These are phyloP conservation scores for Agrochola lota DNA, from an alignment of 2,888 invertebrate genomes.

Conservation along the genomic window DNA sequence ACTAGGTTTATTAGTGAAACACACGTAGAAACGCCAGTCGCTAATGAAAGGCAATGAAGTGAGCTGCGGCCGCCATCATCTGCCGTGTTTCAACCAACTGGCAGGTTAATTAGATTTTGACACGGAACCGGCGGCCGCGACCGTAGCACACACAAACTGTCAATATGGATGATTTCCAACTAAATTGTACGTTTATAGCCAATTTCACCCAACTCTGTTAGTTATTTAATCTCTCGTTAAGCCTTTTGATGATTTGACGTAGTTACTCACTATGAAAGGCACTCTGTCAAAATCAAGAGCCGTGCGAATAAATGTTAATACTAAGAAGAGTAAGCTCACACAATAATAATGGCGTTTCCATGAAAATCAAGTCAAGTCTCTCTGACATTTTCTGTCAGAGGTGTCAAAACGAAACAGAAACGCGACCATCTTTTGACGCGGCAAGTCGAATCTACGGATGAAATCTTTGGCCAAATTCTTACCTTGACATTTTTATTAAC, in stretches of 20 bases:
- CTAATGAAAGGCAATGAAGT: slow-evolving; percentile 78
- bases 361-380: no score
- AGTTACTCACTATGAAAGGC: no score
- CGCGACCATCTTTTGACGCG: no score
- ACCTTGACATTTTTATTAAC: not conserved
- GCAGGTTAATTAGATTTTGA: slow-evolving; percentile 82
- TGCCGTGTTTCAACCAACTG: slow-evolving; percentile 65
- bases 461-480: not conserved
- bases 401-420: no score
- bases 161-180: slow-evolving; percentile 52
- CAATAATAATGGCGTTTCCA: no score
- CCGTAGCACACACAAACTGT: slow-evolving; percentile 36
- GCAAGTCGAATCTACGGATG: no score
- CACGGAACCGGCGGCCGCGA: slow-evolving; percentile 69
- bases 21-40: slow-evolving; percentile 61
- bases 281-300: no score
- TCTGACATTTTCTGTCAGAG: no score
- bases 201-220: slow-evolving; percentile 1
- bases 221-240: not conserved
- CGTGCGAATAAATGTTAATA: no score
- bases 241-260: not conserved
- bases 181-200: slow-evolving; percentile 37
- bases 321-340: no score
- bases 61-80: slow-evolving; percentile 58
- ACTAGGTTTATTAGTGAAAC: slow-evolving; percentile 61